Evolutionary conservation across 2,113 vertebrate genomes (phyloP), one percentile per base, ranked within the genome.

Genomic region (Trogon surrucura): DNA sequence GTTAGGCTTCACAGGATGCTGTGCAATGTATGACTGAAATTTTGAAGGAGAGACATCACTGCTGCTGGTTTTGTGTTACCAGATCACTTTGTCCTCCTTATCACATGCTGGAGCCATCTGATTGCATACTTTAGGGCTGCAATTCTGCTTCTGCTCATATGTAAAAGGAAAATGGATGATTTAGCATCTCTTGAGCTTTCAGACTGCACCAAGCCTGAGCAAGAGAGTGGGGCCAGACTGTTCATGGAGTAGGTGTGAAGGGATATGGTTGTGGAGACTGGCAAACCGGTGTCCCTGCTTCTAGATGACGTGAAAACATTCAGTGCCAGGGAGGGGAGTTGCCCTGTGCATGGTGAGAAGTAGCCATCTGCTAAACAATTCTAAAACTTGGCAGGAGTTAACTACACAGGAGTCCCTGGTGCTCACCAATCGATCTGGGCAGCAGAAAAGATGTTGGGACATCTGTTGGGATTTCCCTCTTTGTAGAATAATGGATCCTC

Each of bases 121-220:
- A 15, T 69, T 1, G 1, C 1, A 0, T 21, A 11, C 1, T 0
- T 11, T 32, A 9, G 48, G 58, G 62, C 57, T 74, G 36, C 4
- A 3, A 0, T 75, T 41, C 29, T 2, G 0, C 22, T 67, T 56
- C 47, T 88, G 56, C 20, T 88, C 32, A 2, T 11, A 3, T 5
- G 6, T 72, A 17, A n/a, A 41, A 79, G 53, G 4, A 9, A 71
- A 56, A 19, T 6, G 34, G 26, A 10, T 60, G 25, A 36, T 77
- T 36, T 2, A 36, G 67, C 29, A 18, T 69, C n/a, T 29, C 36
- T 19, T 25, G 25, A 89, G 50, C 53, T 69, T 81, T 23, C 30
- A 56, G 57, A 2, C 18, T 36, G 36, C 23, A 10, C 57, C 34
- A 64, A 54, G 26, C 8, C 56, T 16, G 6, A 70, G 50, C 13